These are phyloP conservation scores for Sarotherodon lohbergeri DNA, from an alignment of 2,113 vertebrate genomes.

Conservation along the genomic window DNA sequence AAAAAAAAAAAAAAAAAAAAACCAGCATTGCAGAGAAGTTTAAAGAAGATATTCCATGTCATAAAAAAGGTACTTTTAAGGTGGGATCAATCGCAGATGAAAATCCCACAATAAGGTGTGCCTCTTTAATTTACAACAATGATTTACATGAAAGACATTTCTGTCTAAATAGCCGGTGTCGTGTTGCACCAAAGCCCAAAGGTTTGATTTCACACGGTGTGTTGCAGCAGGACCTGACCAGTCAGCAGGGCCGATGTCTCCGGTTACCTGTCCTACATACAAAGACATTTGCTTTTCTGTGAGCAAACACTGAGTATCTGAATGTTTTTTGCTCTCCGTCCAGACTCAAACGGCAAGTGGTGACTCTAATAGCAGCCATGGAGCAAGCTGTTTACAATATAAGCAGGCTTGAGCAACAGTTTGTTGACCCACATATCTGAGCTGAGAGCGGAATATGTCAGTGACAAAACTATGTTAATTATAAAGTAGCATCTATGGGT, in stretches of 20 bases:
- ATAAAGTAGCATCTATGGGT: not conserved
- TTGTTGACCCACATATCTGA: not conserved
- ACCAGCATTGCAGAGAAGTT: not conserved
- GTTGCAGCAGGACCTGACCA: not conserved
- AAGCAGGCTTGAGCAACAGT: not conserved
- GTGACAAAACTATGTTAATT: not conserved
- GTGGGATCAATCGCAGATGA: not conserved
- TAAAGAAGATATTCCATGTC: not conserved
- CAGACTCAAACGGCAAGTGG: not conserved
- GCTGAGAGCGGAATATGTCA: not conserved
- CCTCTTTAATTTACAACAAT: not conserved
- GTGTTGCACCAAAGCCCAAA: not conserved
- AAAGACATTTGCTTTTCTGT: not conserved
- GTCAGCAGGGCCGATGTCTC: not conserved
- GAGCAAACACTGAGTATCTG: not conserved
- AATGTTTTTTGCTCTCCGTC: not conserved
- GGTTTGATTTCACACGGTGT: not conserved
- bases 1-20: not conserved
- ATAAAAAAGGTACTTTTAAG: not conserved
- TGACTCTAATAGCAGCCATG: not conserved
- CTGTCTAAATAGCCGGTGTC: not conserved
- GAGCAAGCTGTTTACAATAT: not conserved
- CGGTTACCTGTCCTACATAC: conserved; percentile 3
- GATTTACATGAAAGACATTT: not conserved
- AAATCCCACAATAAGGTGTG: not conserved